Conservation (phyloP, 2,113 vertebrate genomes). For the Platysternon megacephalum region DNA sequence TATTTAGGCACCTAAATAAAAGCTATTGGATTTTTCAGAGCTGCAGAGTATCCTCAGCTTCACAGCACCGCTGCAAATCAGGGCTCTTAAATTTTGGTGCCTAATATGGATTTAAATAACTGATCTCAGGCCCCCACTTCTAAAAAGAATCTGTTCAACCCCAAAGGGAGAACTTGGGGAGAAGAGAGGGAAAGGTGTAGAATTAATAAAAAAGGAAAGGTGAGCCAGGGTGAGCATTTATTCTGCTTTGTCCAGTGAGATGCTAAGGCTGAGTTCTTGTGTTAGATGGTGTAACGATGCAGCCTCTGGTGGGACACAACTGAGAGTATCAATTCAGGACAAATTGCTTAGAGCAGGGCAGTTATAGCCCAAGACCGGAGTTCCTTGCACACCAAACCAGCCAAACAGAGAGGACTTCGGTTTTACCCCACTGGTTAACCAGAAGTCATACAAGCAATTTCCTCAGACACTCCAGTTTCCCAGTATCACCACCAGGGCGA, state of each 20-base stretch:
- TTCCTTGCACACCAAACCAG: no score
- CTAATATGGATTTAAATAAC: neutral
- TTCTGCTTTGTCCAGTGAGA: neutral
- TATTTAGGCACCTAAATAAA: neutral
- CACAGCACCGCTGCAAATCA: neutral
- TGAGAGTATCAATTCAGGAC: no score
- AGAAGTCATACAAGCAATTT: no score
- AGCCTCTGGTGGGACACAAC: no score
- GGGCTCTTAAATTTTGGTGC: neutral
- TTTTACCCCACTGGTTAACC: no score
- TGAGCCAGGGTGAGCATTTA: neutral
- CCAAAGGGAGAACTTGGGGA: neutral
- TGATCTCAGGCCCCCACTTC: neutral
- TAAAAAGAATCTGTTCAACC: neutral
- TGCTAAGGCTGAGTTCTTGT: neutral
- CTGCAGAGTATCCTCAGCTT: neutral
- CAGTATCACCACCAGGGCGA: no score
- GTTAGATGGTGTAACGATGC: no score
- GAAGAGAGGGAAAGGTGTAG: neutral
- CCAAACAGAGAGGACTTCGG: no score
- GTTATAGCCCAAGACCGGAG: no score
- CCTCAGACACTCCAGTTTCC: no score
- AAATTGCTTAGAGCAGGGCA: no score
- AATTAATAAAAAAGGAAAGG: neutral
- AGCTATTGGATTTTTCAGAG: neutral